A percentile compares a stretch with the other conserved stretches of the same genome.
Conservation (phyloP, 2,888 invertebrate species). For the Heterodera filipjevi region DNA sequence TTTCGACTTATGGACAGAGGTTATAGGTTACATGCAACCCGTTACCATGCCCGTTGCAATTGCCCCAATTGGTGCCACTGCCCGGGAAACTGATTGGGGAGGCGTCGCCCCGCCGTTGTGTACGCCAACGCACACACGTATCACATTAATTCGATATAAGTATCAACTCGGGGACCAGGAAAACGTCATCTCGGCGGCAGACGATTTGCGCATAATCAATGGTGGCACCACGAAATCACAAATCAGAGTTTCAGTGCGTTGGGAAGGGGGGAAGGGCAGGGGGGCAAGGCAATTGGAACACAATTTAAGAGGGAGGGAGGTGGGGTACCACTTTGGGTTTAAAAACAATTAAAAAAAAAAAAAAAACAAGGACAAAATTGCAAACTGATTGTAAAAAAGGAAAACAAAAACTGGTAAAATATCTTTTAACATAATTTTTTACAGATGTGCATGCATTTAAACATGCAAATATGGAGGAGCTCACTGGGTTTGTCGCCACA, state of each 20-base stretch:
- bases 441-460: constrained; percentile 97
- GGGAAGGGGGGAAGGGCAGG: neutral
- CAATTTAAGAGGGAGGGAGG: neutral
- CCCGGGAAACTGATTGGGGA: constrained; percentile 98
- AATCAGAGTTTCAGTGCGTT: constrained; percentile 93
- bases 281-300: neutral
- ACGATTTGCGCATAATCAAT: constrained; percentile 96
- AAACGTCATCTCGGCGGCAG: constrained; percentile 97
- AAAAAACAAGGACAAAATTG: too few species aligned
- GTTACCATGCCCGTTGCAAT: constrained; percentile 69
- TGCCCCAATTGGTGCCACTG: constrained; percentile 91
- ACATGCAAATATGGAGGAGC: constrained; percentile 99
- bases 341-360: too few species aligned
- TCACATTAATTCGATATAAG: constrained; percentile 99
- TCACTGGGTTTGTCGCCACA: constrained; percentile 78
- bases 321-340: too few species aligned
- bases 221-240: constrained; percentile 98
- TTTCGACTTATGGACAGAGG: too few species aligned
- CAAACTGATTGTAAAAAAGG: neutral
- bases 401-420: neutral
- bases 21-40: neutral
- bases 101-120: constrained; percentile 93
- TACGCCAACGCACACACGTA: constrained; percentile 99
- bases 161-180: constrained; percentile 98
- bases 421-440: constrained; percentile 30